These are phyloP conservation scores for Folsomia candida DNA, from an alignment of 2,888 invertebrate genomes.

Conservation along the genomic window DNA sequence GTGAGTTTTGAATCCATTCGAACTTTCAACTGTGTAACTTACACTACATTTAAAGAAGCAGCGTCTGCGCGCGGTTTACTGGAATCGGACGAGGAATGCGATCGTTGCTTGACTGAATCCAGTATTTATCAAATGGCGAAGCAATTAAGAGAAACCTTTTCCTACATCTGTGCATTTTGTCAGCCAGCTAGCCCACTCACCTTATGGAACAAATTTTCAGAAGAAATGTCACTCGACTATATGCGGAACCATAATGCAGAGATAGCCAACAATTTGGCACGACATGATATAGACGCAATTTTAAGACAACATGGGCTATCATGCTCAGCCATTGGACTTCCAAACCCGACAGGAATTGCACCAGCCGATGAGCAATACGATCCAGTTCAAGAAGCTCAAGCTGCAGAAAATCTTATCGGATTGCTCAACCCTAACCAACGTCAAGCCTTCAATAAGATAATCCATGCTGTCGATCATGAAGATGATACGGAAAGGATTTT, in stretches of 20 bases:
- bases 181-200: conserved; percentile 43
- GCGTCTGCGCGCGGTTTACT: conserved; percentile 33
- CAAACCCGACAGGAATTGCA: background rate
- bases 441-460: conserved; percentile 16
- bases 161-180: conserved; percentile 39
- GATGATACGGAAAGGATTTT: conserved; percentile 28
- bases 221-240: conserved; percentile 29
- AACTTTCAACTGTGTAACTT: conserved; percentile 37
- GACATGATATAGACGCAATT: conserved; percentile 25
- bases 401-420: background rate
- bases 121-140: conserved; percentile 45
- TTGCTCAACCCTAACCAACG: conserved; percentile 18
- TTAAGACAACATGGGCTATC: conserved; percentile 11
- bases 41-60: conserved; percentile 47
- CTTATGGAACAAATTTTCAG: conserved; percentile 49
- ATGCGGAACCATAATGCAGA: background rate
- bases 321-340: conserved; percentile 19
- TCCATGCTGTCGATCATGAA: no score
- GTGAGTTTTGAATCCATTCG: conserved; percentile 36
- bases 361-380: background rate
- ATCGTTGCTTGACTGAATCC: conserved; percentile 46
- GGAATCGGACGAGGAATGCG: conserved; percentile 51
- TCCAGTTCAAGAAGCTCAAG: background rate
- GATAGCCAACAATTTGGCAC: conserved; percentile 6
- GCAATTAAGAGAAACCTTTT: conserved; percentile 47